These are phyloP conservation scores for Drosophila sulfurigaster DNA, from an alignment of 1,140 invertebrate genomes.

Conservation along the genomic window DNA sequence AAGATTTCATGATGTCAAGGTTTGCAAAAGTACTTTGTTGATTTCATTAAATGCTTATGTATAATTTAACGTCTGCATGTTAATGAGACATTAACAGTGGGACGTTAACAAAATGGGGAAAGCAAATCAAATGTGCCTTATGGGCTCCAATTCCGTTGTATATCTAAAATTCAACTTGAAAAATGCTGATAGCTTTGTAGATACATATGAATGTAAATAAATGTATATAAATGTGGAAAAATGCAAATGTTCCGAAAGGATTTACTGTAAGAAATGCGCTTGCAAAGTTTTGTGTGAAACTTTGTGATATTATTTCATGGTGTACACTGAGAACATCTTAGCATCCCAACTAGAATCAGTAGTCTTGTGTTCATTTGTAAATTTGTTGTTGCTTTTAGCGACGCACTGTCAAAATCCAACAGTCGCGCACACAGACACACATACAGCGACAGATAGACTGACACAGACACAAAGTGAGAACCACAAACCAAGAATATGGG, in stretches of 20 bases:
- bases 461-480: background rate
- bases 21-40: background rate
- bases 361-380: conserved; percentile 33
- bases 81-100: conserved; percentile 10
- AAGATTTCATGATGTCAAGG: background rate
- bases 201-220: background rate
- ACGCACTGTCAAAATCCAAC: conserved; percentile 53
- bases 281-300: conserved; percentile 5
- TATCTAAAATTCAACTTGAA: background rate
- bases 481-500: conserved; percentile 23
- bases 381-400: conserved; percentile 46
- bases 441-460: background rate
- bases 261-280: conserved; percentile 3
- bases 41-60: conserved; percentile 2
- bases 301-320: conserved; percentile 4
- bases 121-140: background rate
- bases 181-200: background rate
- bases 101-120: background rate
- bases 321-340: background rate
- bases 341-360: conserved; percentile 10
- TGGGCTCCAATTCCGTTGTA: background rate
- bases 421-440: background rate
- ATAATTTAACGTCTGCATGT: background rate
- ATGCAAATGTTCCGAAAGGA: background rate
- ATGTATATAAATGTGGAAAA: background rate